Conservation (phyloP, 2,888 invertebrate genomes). For the Aspidiotus destructor region DNA sequence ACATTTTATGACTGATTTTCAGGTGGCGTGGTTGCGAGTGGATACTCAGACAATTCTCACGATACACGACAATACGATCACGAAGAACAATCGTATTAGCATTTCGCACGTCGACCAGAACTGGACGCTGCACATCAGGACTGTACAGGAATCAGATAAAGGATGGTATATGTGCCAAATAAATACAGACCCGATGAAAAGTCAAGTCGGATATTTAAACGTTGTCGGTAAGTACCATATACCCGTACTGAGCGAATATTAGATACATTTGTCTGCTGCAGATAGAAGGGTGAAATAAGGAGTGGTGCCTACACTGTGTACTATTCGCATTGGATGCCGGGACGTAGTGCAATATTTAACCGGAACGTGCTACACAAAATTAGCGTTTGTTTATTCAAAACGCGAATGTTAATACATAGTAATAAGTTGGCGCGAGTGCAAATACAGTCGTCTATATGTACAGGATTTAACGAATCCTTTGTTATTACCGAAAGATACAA, state of each 20-base stretch:
- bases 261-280: no score
- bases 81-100: slow-evolving; percentile 76
- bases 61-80: slow-evolving; percentile 79
- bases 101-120: slow-evolving; percentile 68
- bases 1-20: slow-evolving; percentile 39
- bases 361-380: no score
- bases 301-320: no score
- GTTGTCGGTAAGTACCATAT: slow-evolving; percentile 53
- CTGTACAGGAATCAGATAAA: slow-evolving; percentile 66
- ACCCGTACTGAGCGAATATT: background rate
- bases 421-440: no score
- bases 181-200: slow-evolving; percentile 66
- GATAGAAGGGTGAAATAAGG: no score
- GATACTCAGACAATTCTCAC: slow-evolving; percentile 84
- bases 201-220: slow-evolving; percentile 55
- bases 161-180: slow-evolving; percentile 77
- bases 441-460: no score
- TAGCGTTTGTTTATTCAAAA: no score
- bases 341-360: no score
- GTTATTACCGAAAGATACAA: no score
- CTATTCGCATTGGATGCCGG: no score
- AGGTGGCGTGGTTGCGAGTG: slow-evolving; percentile 85
- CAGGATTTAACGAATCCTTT: no score
- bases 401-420: no score
- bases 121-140: slow-evolving; percentile 71